A percentile compares a stretch with the other conserved stretches of the same genome.
Evolutionary conservation across 2,888 invertebrate species (phyloP).

Genomic region (Sarcophaga caerulescens): DNA sequence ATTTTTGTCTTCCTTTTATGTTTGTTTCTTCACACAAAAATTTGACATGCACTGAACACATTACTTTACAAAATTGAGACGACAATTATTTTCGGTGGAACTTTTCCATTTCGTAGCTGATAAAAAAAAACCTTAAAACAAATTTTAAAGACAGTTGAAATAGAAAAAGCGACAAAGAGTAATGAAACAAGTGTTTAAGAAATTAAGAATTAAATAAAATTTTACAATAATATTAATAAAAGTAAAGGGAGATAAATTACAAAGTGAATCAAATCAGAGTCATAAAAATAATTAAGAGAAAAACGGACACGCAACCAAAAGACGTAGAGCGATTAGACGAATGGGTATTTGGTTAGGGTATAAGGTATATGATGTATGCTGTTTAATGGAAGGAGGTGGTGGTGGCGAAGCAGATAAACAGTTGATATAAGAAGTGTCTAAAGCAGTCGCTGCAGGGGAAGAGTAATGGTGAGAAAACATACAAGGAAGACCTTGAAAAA

Average conservation of each 20-base stretch:
- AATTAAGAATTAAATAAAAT: conserved; percentile 3
- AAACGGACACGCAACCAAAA: conserved; percentile 69
- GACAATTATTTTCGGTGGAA: conserved; percentile 35
- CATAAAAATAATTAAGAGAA: conserved; percentile 28
- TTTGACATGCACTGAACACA: conserved; percentile 29
- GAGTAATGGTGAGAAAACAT: conserved; percentile 43
- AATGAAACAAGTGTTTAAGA: neutral
- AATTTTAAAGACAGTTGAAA: neutral
- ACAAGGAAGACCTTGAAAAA: conserved; percentile 71
- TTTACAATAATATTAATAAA: neutral
- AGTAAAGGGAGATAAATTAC: conserved; percentile 17
- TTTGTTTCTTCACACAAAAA: conserved; percentile 7
- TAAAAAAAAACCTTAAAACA: conserved; percentile 26
- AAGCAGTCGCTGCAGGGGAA: conserved; percentile 35
- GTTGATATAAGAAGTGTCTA: conserved; percentile 37
- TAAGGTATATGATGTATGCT: conserved; percentile 5
- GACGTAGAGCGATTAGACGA: conserved; percentile 41
- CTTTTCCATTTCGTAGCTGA: conserved; percentile 34
- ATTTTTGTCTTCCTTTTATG: neutral
- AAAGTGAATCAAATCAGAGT: conserved; percentile 29
- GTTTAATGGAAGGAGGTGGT: conserved; percentile 33
- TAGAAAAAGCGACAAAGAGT: neutral
- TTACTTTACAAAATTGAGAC: conserved; percentile 21
- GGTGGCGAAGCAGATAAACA: conserved; percentile 40
- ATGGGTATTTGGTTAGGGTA: conserved; percentile 29